phyloP scores from a whole-genome alignment of 1,140 invertebrate species.

The Rhizoglyphus robini region DNA sequence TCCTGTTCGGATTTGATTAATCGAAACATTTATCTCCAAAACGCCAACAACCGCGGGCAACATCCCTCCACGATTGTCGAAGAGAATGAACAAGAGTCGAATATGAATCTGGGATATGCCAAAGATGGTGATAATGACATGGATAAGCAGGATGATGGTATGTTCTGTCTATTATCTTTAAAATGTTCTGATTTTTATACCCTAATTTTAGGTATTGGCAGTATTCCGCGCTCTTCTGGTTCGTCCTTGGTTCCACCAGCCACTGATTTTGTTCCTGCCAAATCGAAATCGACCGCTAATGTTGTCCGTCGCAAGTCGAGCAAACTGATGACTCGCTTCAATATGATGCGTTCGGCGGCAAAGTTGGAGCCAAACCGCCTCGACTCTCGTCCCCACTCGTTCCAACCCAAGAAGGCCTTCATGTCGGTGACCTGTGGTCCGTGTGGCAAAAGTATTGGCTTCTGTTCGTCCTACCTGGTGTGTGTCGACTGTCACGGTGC shows the following conservation, averaged over 20 bases:
- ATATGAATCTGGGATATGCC: too few species aligned
- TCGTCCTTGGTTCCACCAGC: background rate
- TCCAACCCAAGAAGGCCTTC: conserved; percentile 64
- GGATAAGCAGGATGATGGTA: too few species aligned
- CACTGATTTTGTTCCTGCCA: background rate
- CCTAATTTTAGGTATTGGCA: too few species aligned
- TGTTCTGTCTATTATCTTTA: too few species aligned
- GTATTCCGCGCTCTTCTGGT: background rate
- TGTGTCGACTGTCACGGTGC: conserved; percentile 61
- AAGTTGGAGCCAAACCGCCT: background rate
- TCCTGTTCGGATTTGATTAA: too few species aligned
- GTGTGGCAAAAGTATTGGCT: conserved; percentile 52
- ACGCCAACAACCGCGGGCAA: too few species aligned
- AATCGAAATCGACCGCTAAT: background rate
- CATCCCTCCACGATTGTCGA: background rate
- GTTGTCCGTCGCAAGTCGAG: background rate
- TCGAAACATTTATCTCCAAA: too few species aligned
- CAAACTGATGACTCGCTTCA: background rate
- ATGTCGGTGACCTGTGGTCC: conserved; percentile 62
- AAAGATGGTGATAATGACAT: too few species aligned
- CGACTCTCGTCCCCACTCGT: conserved; percentile 49
- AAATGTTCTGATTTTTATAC: too few species aligned
- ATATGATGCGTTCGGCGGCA: background rate
- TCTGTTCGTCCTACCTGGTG: conserved; percentile 57
- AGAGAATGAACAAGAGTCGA: background rate